phyloP scores from a whole-genome alignment of 2,797 vertebrate genomes.

The Psittacula echo region DNA sequence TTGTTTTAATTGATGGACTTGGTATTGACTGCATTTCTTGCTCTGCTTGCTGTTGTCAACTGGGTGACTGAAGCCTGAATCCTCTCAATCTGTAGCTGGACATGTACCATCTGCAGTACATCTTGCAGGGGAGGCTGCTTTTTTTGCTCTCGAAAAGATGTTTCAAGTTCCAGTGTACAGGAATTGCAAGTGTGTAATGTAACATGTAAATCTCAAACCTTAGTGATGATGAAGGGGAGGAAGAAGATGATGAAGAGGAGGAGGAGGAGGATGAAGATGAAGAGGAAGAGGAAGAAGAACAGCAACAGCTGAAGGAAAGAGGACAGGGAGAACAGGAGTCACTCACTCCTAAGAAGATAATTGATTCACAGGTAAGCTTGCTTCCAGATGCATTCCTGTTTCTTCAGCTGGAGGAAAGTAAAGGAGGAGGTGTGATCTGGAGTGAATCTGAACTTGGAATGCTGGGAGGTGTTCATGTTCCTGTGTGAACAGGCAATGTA shows the following conservation, averaged over 20 bases:
- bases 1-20: background rate
- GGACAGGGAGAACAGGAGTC: constrained; percentile 68
- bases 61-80: background rate
- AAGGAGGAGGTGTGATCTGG: background rate
- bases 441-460: background rate
- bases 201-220: background rate
- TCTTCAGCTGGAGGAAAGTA: background rate
- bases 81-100: background rate
- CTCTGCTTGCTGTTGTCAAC: background rate
- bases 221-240: constrained; percentile 89
- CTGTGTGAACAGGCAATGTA: background rate
- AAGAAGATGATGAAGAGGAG: constrained; percentile 77
- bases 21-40: background rate
- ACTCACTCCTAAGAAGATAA: constrained; percentile 69
- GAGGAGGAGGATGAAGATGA: constrained; percentile 76
- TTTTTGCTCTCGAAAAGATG: background rate
- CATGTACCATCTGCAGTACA: background rate
- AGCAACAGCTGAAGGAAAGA: constrained; percentile 69
- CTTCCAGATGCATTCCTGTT: background rate
- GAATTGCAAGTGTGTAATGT: background rate
- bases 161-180: background rate
- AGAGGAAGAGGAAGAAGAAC: constrained; percentile 77
- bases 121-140: background rate
- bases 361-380: constrained; percentile 66
- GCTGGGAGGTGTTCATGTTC: background rate